Evolutionary conservation across 2,888 invertebrate species (phyloP), one percentile per base, ranked within the genome.

Genomic region (Erebia ligea): DNA sequence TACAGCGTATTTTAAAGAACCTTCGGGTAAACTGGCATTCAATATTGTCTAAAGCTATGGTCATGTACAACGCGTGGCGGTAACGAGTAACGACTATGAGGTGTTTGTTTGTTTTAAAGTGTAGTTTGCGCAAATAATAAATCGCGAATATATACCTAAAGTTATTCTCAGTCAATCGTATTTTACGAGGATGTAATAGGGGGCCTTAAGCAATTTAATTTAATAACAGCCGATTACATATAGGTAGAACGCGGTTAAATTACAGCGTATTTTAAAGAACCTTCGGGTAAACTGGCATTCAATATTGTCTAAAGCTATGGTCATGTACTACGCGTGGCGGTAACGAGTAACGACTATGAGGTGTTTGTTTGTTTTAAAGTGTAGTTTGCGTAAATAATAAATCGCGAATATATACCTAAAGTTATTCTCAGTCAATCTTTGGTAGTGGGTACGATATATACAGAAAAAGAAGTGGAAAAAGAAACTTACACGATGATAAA

Each of bases 161-260:
- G 34, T 5, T 6, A 34, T 34, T 34, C 34, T n/a, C n/a, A n/a
- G n/a, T n/a, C n/a, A n/a, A n/a, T n/a, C n/a, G 52, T 54, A 64
- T 34, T 64, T 64, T 54, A 64, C 62, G 48, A 48, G 62, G 48
- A 62, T 62, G 62, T 62, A 48, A 62, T 48, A 40, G 59, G 59
- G 52, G 54, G 54, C 57, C 66, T 68, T 40, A 40, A n/a, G 65
- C 73, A 68, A 70, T 73, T 73, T 66, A 57, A 70, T 73, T 73
- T 73, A 70, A 68, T 70, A 72, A 69, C 13, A 13, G 63, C 65
- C 70, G 63, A 68, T 68, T 66, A 50, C 63, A 69, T 69, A 6
- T 45, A 57, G 21, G 68, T 66, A 59, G 57, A 72, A 67, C 52
- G 57, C 65, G 65, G 42, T 70, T 19, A 72, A 72, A 69, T 72